Evolutionary conservation across 1,140 invertebrate species (phyloP).

Genomic region (Achroia grisella): DNA sequence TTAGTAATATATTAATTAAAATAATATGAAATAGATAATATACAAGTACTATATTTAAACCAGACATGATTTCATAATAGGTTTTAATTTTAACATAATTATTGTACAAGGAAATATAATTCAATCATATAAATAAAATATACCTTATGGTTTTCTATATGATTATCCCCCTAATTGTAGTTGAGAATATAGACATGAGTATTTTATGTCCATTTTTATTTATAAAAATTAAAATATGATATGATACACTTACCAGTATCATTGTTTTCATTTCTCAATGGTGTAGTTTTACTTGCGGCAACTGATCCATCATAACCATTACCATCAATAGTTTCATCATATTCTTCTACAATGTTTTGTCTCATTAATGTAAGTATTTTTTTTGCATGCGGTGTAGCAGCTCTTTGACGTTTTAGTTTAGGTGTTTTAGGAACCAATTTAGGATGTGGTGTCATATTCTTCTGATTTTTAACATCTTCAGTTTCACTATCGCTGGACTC

Average conservation of each 20-base stretch:
- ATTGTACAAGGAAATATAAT: too few relatives aligned
- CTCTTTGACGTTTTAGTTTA: constrained; percentile 30
- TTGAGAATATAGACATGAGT: too few relatives aligned
- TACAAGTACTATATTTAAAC: too few relatives aligned
- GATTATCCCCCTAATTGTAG: too few relatives aligned
- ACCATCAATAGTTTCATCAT: constrained; percentile 31
- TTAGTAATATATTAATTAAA: too few relatives aligned
- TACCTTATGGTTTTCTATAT: too few relatives aligned
- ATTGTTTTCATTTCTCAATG: constrained; percentile 28
- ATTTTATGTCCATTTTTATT: too few relatives aligned
- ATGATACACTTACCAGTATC: constrained; percentile 10
- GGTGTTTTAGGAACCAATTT: constrained; percentile 35
- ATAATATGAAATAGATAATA: too few relatives aligned
- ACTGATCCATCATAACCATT: constrained; percentile 21
- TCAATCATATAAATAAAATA: too few relatives aligned
- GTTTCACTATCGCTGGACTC: constrained; percentile 50
- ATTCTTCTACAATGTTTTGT: constrained; percentile 40
- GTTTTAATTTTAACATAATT: too few relatives aligned
- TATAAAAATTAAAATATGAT: too few relatives aligned
- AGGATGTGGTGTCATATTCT: constrained; percentile 30
- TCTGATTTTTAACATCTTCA: constrained; percentile 20
- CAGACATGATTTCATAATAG: too few relatives aligned
- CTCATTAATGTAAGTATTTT: constrained; percentile 33
- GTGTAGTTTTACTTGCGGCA: constrained; percentile 23
- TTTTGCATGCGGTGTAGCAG: constrained; percentile 46